phyloP scores from a whole-genome alignment of 2,797 vertebrate species.

The Yasuhikotakia modesta region DNA sequence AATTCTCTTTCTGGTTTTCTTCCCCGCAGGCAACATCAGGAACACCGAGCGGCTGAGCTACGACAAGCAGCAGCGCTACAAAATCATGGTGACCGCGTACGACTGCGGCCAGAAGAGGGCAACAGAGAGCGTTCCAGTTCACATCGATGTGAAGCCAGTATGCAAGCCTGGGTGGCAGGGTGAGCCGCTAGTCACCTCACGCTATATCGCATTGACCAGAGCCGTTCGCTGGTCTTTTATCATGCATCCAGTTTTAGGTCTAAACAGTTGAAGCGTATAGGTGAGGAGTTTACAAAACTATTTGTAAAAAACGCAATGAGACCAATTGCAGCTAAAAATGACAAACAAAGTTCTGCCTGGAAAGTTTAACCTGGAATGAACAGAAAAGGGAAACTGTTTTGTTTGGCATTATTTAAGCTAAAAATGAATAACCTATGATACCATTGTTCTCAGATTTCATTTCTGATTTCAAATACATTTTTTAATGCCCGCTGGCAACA shows the following conservation, averaged over 20 bases:
- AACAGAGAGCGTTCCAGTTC: conserved; percentile 85
- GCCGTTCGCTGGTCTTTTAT: background rate
- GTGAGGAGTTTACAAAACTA: no score
- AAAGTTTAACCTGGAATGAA: no score
- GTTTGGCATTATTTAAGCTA: no score
- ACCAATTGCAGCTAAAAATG: no score
- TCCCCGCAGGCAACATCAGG: conserved; percentile 88
- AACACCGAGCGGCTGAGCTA: conserved; percentile 94
- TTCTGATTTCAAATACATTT: no score
- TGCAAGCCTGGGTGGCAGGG: conserved; percentile 99
- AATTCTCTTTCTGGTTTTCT: conserved; percentile 33
- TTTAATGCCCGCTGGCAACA: no score
- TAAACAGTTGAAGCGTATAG: background rate
- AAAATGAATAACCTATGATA: no score
- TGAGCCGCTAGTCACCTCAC: conserved; percentile 64
- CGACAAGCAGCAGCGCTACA: conserved; percentile 89
- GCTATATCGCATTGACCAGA: background rate
- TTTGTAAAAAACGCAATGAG: no score
- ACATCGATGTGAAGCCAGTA: conserved; percentile 91
- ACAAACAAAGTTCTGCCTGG: no score
- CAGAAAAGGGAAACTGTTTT: no score
- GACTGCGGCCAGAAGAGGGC: conserved; percentile 96
- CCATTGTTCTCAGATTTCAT: no score
- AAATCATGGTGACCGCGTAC: conserved; percentile 92
- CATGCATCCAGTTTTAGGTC: background rate